Base-by-base conservation (phyloP, 2,113 vertebrate species). In the Ellobius talpinus region DNA sequence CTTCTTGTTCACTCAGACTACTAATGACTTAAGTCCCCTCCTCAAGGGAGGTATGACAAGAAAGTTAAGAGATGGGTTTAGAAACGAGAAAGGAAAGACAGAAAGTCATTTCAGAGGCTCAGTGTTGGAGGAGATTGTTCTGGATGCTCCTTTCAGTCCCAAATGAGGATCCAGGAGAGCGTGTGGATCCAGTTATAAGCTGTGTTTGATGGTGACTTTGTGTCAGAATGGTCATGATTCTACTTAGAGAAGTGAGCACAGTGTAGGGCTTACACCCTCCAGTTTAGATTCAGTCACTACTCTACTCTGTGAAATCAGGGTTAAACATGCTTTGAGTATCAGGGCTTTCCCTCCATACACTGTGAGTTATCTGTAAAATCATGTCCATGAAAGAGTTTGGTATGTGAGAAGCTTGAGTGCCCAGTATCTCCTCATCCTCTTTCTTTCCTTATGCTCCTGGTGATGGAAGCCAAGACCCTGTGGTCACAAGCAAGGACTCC, bases 1-100 rank as follows among this genome's bases (percentile, higher is more conserved):
- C 36, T n/a, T 65, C 31, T 63, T 96, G 86, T 95, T 86, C 76
- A 97, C 73, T 93, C 47, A 74, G 76, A 73, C 47, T 88, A 7
- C 76, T 78, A 61, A 77, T 73, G 73, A 70, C 36, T 93, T 39
- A 55, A 47, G 45, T 94, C 19, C 17, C 66, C 87, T 88, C 65
- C 55, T 58, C 29, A 58, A 76, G 87, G 93, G 74, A n/a, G n/a
- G 9, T 33, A 24, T 96, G 92, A 66, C 72, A 73, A 26, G 85
- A 86, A 82, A 79, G 39, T 88, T 76, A 92, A 86, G 86, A 78
- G 55, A 87, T 0, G 89, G 55, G 47, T 74, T 89, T 63, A 93
- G 74, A 92, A 94, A 87, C 26, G 29, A 91, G 94, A 79, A 87
- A 70, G 87, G 63, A 92, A 86, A 36, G 19, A 81, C 23, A 58